Conservation (phyloP, 2,797 vertebrate species). For the Microctenopoma steveboyesi region DNA sequence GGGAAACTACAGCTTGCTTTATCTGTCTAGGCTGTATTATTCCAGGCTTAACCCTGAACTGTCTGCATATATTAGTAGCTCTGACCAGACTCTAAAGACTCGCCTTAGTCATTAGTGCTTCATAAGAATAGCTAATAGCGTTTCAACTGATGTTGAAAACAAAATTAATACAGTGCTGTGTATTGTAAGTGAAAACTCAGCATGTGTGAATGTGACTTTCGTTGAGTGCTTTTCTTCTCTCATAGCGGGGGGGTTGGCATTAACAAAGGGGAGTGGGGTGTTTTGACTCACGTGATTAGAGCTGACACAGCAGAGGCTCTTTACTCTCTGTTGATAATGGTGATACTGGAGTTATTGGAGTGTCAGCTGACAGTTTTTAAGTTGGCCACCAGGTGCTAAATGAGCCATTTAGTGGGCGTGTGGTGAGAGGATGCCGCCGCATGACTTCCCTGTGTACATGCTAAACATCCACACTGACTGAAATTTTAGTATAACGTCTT, state of each 20-base stretch:
- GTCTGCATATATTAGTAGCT: slow-evolving; percentile 24
- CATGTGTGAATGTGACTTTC: neutral
- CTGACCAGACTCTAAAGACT: slow-evolving; percentile 3
- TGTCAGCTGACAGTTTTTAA: slow-evolving; percentile 8
- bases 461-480: neutral
- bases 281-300: neutral
- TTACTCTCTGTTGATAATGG: neutral
- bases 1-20: slow-evolving; percentile 23
- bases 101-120: slow-evolving; percentile 26
- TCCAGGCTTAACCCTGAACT: slow-evolving; percentile 36
- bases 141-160: neutral
- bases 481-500: neutral
- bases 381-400: slow-evolving; percentile 36
- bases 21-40: slow-evolving; percentile 16
- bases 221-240: neutral
- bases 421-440: neutral
- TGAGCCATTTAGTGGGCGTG: slow-evolving; percentile 20
- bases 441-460: neutral
- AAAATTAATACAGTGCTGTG: neutral
- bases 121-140: slow-evolving; percentile 8
- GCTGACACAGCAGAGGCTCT: slow-evolving; percentile 8
- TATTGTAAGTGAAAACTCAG: neutral
- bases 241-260: neutral
- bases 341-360: neutral
- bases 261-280: neutral